Base-by-base conservation (phyloP, 2,888 invertebrate genomes). In the Heliconius sara region DNA sequence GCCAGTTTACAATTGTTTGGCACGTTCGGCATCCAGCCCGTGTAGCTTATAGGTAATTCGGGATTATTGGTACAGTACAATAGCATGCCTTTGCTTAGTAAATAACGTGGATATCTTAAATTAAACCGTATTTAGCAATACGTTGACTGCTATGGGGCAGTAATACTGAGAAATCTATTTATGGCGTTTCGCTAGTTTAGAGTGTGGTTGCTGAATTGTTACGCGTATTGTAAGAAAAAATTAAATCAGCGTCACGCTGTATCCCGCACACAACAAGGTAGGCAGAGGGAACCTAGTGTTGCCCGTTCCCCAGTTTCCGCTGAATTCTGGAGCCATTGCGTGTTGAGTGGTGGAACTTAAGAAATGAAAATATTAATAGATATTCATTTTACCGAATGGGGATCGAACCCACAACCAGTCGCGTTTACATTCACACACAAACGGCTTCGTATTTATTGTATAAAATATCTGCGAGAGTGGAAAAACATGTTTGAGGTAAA, bases 1-100 rank as follows among this genome's bases (percentile, higher is more conserved):
- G 70, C 68, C 79, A 82, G 73, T 81, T 79, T 78, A 47, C 80
- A 78, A 82, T 79, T 78, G 80, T 74, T 78, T 78, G 71, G 77
- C 60, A 77, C 75, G 63, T 60, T n/a, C 60, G 79, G 70, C 73
- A 79, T 79, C 75, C 74, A 47, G 75, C 47, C 30, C 74, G 34
- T 66, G 66, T 63, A 79, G 75, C 74, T 79, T 75, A 79, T 70
- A 34, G 75, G 79, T 79, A 79, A 79, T 79, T 75, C 75, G 79
- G 74, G 79, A 79, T 79, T 75, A 79, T 79, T 78, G 78, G 72
- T 19, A 27, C n/a, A 67, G 27, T 74, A 68, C 79, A 47, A 63
- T 70, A 63, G 67, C 74, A 34, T 75, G 60, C 79, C 75, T 75
- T 78, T 60, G 74, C 52, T 73, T 43, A 63, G 63, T 75, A 75